These are phyloP conservation scores for Tethya wilhelma DNA, from an alignment of 37 sponge, comb jelly and placozoan species.

Conservation along the genomic window DNA sequence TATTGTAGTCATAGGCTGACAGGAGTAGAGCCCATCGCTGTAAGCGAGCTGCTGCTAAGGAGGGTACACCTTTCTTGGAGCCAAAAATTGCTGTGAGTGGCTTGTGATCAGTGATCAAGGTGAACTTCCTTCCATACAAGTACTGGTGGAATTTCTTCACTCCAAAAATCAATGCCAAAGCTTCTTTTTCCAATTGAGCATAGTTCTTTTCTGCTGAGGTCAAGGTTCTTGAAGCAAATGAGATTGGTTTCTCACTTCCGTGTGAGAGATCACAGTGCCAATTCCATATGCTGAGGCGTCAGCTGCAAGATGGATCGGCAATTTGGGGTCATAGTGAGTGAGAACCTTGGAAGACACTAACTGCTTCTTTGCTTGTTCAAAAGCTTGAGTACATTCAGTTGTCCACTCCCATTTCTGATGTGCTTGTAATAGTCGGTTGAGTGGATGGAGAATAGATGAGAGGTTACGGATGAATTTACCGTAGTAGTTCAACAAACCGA, in stretches of 20 bases:
- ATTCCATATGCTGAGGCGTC: conserved; percentile 58
- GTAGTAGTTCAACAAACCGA: conserved; percentile 28
- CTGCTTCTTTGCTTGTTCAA: conserved; percentile 17
- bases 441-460: background rate
- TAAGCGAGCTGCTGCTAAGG: conserved; percentile 49
- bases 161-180: conserved; percentile 36
- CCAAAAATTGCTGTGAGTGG: conserved; percentile 51
- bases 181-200: conserved; percentile 54
- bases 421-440: background rate
- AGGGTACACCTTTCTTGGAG: conserved; percentile 30
- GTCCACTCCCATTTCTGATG: background rate
- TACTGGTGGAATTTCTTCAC: conserved; percentile 64
- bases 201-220: conserved; percentile 38
- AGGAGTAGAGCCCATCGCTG: conserved; percentile 60
- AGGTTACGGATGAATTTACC: conserved; percentile 18
- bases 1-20: conserved; percentile 36
- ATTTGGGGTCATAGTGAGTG: conserved; percentile 32
- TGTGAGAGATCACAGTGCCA: conserved; percentile 61
- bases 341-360: conserved; percentile 28
- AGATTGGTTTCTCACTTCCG: conserved; percentile 60
- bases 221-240: conserved; percentile 58
- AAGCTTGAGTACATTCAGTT: background rate
- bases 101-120: conserved; percentile 51
- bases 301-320: conserved; percentile 15
- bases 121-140: conserved; percentile 68